These are phyloP conservation scores for Anas bernieri DNA, from an alignment of 2,797 vertebrate genomes.

Conservation along the genomic window DNA sequence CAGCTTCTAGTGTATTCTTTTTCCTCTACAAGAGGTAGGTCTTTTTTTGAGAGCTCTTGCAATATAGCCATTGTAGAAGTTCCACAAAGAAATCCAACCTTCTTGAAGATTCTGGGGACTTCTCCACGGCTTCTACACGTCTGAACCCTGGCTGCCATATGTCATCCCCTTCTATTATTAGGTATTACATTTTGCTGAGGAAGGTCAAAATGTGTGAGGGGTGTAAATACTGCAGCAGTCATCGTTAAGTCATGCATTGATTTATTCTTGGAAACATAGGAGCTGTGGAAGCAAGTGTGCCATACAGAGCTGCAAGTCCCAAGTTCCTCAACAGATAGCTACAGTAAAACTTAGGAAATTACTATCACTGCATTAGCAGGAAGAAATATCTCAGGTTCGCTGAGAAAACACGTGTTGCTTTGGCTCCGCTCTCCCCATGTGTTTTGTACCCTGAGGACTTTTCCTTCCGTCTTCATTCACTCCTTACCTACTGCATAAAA, in stretches of 20 bases:
- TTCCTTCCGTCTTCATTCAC: not conserved
- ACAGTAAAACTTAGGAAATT: not conserved
- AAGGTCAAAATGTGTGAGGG: constrained; percentile 48
- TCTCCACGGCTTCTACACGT: not conserved
- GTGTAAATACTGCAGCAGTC: constrained; percentile 56
- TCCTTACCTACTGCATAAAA: not conserved
- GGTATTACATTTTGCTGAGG: constrained; percentile 52
- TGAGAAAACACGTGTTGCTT: not conserved
- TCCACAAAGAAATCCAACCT: not conserved
- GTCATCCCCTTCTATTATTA: constrained; percentile 47
- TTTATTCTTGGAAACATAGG: constrained; percentile 62
- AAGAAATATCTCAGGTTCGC: not conserved
- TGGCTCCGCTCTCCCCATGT: not conserved
- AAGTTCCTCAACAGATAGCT: not conserved
- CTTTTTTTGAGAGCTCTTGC: not conserved
- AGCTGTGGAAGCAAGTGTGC: not conserved
- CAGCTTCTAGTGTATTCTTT: not conserved
- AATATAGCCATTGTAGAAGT: not conserved
- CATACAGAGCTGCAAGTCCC: not conserved
- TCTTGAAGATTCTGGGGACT: not conserved
- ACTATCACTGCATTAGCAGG: not conserved
- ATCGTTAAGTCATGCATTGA: constrained; percentile 51
- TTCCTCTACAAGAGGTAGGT: not conserved
- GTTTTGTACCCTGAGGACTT: not conserved
- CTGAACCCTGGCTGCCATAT: not conserved